phyloP scores from a whole-genome alignment of 2,113 vertebrate genomes.

The Agelaius phoeniceus region DNA sequence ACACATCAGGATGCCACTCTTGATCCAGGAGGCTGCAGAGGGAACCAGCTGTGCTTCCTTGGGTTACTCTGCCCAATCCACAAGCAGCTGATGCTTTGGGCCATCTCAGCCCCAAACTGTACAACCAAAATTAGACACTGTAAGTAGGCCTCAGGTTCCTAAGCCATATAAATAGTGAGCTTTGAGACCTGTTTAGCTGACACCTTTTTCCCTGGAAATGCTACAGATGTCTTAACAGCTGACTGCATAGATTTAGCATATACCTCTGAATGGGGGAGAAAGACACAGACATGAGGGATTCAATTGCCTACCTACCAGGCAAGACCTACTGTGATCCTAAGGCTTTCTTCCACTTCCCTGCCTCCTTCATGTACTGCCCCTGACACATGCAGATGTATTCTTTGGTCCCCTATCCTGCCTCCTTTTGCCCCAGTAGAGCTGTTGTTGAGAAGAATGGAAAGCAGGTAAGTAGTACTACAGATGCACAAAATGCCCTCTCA shows the following conservation, averaged over 20 bases:
- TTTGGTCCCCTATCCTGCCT: background rate
- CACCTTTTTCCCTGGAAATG: background rate
- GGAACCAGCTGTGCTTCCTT: background rate
- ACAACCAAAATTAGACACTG: background rate
- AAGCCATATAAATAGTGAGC: background rate
- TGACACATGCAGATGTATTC: background rate
- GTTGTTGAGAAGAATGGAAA: background rate
- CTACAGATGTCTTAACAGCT: background rate
- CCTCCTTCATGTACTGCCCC: background rate
- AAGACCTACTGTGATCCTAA: background rate
- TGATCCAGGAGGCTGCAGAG: background rate
- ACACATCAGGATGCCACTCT: background rate
- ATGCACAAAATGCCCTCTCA: background rate
- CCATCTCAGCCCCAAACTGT: background rate
- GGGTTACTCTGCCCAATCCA: background rate
- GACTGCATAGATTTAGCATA: background rate
- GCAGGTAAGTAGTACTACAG: background rate
- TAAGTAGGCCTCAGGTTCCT: background rate
- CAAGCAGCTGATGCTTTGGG: background rate
- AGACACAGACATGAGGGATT: background rate
- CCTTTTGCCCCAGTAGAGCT: background rate
- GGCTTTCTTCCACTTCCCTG: background rate
- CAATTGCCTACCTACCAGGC: background rate
- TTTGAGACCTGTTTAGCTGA: background rate
- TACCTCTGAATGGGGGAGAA: background rate